Conservation (phyloP, 2,888 invertebrate species). For the Alloscopus bannaensis region DNA sequence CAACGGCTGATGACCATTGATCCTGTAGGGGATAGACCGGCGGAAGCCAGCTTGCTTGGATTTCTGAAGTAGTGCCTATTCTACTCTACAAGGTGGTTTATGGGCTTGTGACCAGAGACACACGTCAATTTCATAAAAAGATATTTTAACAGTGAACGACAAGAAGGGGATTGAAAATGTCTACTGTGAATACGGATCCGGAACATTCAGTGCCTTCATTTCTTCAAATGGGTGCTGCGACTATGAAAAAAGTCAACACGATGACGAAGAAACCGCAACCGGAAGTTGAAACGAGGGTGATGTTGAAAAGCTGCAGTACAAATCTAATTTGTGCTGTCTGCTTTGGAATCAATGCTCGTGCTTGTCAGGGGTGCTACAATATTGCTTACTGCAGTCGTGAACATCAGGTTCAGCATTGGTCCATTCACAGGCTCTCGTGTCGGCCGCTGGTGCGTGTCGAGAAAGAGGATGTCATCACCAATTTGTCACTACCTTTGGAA, state of each 20-base stretch:
- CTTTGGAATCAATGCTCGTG: constrained; percentile 35
- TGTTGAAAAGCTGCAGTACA: constrained; percentile 28
- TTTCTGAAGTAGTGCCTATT: no score
- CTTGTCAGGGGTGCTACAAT: constrained; percentile 38
- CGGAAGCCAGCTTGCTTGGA: no score
- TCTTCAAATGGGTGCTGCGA: no score
- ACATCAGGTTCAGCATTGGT: constrained; percentile 42
- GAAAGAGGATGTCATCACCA: constrained; percentile 9
- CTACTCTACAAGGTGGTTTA: no score
- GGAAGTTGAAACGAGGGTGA: background rate
- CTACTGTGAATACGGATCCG: no score
- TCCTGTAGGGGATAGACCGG: no score
- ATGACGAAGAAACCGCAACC: background rate
- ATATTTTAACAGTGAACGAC: no score
- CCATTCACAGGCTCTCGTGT: constrained; percentile 11
- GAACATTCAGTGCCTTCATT: no score
- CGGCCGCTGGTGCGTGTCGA: constrained; percentile 21
- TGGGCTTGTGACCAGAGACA: no score
- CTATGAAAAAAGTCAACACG: background rate
- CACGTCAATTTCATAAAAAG: no score
- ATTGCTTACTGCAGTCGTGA: constrained; percentile 40
- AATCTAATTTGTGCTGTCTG: constrained; percentile 43
- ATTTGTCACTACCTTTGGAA: constrained; percentile 24
- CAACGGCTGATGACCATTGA: no score
- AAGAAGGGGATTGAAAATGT: no score